These are phyloP conservation scores for Ceratoteleas bidentatus DNA, from an alignment of 1,140 invertebrate species.

Conservation along the genomic window DNA sequence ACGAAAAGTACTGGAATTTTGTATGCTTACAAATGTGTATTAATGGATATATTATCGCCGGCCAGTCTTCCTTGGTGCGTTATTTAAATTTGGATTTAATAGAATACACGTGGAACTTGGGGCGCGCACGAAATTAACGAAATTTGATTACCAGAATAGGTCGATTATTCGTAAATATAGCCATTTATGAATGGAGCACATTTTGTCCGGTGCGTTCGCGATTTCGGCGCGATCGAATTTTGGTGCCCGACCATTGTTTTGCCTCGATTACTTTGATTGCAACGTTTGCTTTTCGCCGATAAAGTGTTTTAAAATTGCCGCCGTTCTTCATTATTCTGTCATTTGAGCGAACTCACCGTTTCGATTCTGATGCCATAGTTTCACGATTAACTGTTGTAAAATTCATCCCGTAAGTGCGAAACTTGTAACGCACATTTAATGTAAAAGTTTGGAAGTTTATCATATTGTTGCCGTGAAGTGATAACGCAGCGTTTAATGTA, in stretches of 20 bases:
- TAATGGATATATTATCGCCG: constrained; percentile 14
- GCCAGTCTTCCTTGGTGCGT: too few species aligned
- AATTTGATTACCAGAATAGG: too few species aligned
- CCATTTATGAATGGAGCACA: too few species aligned
- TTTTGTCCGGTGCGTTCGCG: too few species aligned
- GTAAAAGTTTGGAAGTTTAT: constrained; percentile 30
- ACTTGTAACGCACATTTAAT: constrained; percentile 34
- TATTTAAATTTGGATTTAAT: too few species aligned
- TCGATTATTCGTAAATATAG: too few species aligned
- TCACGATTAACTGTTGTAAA: constrained; percentile 43
- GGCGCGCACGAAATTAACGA: too few species aligned
- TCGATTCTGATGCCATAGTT: constrained; percentile 30
- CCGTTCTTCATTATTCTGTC: constrained; percentile 36
- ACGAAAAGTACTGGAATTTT: constrained; percentile 2
- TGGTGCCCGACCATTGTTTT: constrained; percentile 11
- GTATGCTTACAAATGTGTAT: constrained; percentile 18
- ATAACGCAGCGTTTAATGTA: neutral
- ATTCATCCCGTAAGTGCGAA: constrained; percentile 23
- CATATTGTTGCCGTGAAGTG: constrained; percentile 17
- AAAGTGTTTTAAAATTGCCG: constrained; percentile 40
- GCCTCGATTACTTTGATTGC: constrained; percentile 22
- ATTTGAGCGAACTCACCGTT: constrained; percentile 34
- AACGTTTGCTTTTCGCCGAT: constrained; percentile 14
- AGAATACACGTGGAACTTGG: too few species aligned
- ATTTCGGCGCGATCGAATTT: too few species aligned